Percentiles rank a stretch among this genome's conserved stretches.
Conservation (phyloP, 2,888 invertebrate species). For the Diaperis boleti region DNA sequence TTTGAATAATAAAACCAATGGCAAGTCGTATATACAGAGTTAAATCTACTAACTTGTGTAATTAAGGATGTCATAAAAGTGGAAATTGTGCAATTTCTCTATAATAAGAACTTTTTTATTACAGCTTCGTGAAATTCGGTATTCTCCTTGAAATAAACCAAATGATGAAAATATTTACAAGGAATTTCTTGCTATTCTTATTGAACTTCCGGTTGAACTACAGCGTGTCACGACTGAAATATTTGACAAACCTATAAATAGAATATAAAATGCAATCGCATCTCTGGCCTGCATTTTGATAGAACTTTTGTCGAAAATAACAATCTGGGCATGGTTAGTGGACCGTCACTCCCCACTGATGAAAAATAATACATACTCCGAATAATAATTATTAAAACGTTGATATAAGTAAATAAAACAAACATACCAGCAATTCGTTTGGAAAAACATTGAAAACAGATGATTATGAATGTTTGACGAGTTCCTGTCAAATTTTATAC, state of each 20-base stretch:
- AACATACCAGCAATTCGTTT: not conserved
- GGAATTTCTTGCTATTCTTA: slow-evolving; percentile 22
- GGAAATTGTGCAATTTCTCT: slow-evolving; percentile 11
- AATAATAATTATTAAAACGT: slow-evolving; percentile 25
- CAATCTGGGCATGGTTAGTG: too few species aligned
- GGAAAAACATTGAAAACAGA: slow-evolving; percentile 16
- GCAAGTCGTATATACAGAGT: not conserved
- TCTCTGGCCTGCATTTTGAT: too few species aligned
- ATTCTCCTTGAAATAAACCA: slow-evolving; percentile 1
- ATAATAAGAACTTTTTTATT: slow-evolving; percentile 23
- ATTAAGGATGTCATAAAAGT: slow-evolving; percentile 22
- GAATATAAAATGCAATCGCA: too few species aligned
- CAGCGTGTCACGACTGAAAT: slow-evolving; percentile 1
- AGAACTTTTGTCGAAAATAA: too few species aligned
- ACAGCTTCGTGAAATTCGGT: slow-evolving; percentile 15
- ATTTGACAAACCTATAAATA: not conserved
- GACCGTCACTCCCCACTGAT: too few species aligned
- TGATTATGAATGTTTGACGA: slow-evolving; percentile 8
- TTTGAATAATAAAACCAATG: not conserved
- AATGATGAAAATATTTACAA: slow-evolving; percentile 21
- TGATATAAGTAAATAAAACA: too few species aligned
- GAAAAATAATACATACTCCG: too few species aligned
- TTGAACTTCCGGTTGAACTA: slow-evolving; percentile 10
- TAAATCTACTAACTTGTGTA: slow-evolving; percentile 18
- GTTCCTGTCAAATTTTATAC: slow-evolving; percentile 8